phyloP scores from a whole-genome alignment of 2,888 invertebrate species.

The Napeogenes inachia region DNA sequence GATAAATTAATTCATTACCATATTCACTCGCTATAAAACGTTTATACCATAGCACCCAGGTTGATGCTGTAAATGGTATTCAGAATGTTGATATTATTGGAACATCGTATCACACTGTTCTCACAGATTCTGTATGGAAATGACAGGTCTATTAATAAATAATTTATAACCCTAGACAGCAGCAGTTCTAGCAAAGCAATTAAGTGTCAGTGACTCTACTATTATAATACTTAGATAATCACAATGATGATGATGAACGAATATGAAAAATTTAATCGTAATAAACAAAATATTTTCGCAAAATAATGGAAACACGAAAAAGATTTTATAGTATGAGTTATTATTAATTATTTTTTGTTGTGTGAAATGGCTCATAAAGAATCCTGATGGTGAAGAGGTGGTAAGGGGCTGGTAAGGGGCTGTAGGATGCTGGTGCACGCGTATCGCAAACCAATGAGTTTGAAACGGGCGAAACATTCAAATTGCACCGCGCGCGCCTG shows the following conservation, averaged over 20 bases:
- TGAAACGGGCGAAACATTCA: conserved; percentile 72
- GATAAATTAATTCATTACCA: conserved; percentile 6
- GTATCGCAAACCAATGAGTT: conserved; percentile 70
- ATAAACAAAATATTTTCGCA: too few relatives aligned
- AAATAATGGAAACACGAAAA: too few relatives aligned
- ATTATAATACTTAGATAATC: background rate
- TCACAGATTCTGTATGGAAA: conserved; percentile 31
- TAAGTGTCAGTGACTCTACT: background rate
- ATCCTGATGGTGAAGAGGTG: conserved; percentile 13
- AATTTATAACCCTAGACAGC: conserved; percentile 19
- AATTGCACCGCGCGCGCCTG: conserved; percentile 75
- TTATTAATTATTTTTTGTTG: too few relatives aligned
- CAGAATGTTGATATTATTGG: conserved; percentile 29
- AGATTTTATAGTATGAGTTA: too few relatives aligned
- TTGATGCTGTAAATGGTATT: conserved; percentile 27
- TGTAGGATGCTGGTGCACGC: conserved; percentile 58
- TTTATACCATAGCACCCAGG: conserved; percentile 25
- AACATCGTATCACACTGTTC: conserved; percentile 27
- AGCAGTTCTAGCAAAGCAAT: conserved; percentile 1
- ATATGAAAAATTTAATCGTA: too few relatives aligned
- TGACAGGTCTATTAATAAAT: conserved; percentile 30
- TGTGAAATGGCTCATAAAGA: conserved; percentile 18
- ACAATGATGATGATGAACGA: too few relatives aligned
- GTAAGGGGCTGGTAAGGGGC: conserved; percentile 23
- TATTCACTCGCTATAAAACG: conserved; percentile 23